Evolutionary conservation across 2,888 invertebrate species (phyloP).

Genomic region (Caradrina kadenii): DNA sequence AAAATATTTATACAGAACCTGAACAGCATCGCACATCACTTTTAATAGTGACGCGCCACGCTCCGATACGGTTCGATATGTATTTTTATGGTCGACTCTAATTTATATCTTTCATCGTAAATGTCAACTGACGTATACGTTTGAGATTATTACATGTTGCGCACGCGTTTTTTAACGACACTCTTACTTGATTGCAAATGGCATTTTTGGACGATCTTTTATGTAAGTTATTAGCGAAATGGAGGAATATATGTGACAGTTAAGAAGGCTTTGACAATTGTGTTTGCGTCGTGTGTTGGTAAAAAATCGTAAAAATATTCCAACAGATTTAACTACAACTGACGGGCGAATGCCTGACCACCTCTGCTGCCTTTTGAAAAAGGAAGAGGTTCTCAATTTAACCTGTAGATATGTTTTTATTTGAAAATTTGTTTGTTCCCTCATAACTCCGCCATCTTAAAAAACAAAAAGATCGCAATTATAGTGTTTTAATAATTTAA

Average conservation of each 20-base stretch:
- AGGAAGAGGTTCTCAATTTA: too few species aligned
- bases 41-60: conserved; percentile 85
- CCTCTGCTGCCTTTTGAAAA: too few species aligned
- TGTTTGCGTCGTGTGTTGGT: conserved; percentile 2
- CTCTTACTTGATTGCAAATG: conserved; percentile 80
- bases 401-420: too few species aligned
- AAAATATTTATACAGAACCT: conserved; percentile 42
- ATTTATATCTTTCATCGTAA: conserved; percentile 88
- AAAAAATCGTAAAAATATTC: not conserved
- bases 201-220: conserved; percentile 49
- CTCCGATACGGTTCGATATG: conserved; percentile 81
- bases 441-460: too few species aligned
- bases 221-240: conserved; percentile 54
- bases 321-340: too few species aligned
- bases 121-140: conserved; percentile 81
- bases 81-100: conserved; percentile 86
- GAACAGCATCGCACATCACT: conserved; percentile 18
- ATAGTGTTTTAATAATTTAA: too few species aligned
- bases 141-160: conserved; percentile 83
- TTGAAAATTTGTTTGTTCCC: too few species aligned
- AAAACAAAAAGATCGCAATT: too few species aligned
- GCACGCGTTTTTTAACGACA: conserved; percentile 84
- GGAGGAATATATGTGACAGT: conserved; percentile 35
- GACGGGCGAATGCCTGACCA: too few species aligned
- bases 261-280: conserved; percentile 22